phyloP scores from a whole-genome alignment of 37 sponge, comb jelly and placozoan species.

The Theonella swinhoei region DNA sequence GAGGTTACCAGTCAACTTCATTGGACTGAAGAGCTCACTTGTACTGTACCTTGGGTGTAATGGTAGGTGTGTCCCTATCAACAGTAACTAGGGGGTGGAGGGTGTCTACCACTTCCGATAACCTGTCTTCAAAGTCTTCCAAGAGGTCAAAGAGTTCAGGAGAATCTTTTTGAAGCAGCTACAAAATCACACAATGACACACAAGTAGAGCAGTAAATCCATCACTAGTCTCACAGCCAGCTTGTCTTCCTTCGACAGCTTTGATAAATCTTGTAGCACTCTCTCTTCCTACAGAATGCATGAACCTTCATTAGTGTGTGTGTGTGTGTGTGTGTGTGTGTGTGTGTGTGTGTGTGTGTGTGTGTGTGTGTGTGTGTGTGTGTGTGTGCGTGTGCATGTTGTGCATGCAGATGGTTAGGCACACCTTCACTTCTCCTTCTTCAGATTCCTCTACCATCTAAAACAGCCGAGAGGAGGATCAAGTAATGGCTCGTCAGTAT shows the following conservation, averaged over 20 bases:
- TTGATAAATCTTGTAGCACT: constrained; percentile 33
- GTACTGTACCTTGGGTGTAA: constrained; percentile 18
- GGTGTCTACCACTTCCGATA: not conserved
- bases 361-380: too few species aligned
- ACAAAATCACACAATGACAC: not conserved
- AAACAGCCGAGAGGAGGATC: not conserved
- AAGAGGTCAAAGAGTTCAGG: constrained; percentile 79
- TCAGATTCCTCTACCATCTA: not conserved
- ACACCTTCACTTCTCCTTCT: not conserved
- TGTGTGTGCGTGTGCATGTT: too few species aligned
- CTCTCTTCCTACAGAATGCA: not conserved
- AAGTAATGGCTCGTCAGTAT: not conserved
- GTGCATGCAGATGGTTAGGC: too few species aligned
- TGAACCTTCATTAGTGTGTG: too few species aligned
- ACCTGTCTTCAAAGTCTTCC: constrained; percentile 58
- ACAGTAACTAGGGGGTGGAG: not conserved
- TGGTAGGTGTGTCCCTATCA: not conserved
- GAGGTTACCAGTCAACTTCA: not conserved
- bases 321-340: too few species aligned
- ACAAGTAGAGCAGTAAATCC: not conserved
- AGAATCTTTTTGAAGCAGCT: constrained; percentile 54
- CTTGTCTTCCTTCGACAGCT: constrained; percentile 59
- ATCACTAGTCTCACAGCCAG: constrained; percentile 4
- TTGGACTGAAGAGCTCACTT: not conserved
- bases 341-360: too few species aligned